Evolutionary conservation across 1,140 invertebrate species (phyloP).

Genomic region (Antheraea mylitta): DNA sequence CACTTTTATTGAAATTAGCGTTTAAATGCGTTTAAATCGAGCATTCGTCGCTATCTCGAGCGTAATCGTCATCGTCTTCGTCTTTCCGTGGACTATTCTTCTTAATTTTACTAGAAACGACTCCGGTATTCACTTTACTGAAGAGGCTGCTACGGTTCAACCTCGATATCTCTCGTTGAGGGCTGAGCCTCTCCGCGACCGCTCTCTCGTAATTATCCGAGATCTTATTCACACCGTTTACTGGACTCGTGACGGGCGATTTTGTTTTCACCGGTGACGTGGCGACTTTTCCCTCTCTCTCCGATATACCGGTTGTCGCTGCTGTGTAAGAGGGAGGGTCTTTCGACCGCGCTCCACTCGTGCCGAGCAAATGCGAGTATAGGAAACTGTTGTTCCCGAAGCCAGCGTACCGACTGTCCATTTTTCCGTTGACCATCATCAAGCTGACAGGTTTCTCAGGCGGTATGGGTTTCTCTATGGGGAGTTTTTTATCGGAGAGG

Average conservation of each 20-base stretch:
- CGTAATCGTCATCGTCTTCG: slow-evolving; percentile 79
- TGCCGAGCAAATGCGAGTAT: slow-evolving; percentile 68
- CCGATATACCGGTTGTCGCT: slow-evolving; percentile 50
- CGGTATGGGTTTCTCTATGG: slow-evolving; percentile 58
- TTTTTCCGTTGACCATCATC: slow-evolving; percentile 72
- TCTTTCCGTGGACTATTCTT: slow-evolving; percentile 43
- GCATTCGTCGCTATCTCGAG: slow-evolving; percentile 81
- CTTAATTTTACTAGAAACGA: slow-evolving; percentile 60
- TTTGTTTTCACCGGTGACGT: slow-evolving; percentile 51
- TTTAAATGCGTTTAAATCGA: slow-evolving; percentile 69
- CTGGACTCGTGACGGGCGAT: slow-evolving; percentile 60
- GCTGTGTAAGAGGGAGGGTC: slow-evolving; percentile 66
- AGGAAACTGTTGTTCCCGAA: slow-evolving; percentile 74
- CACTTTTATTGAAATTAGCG: slow-evolving; percentile 11
- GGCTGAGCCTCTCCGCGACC: slow-evolving; percentile 61
- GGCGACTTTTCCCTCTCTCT: slow-evolving; percentile 41
- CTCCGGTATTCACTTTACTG: slow-evolving; percentile 68
- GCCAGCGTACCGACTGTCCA: slow-evolving; percentile 57
- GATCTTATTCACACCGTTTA: slow-evolving; percentile 74
- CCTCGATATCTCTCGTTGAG: slow-evolving; percentile 56
- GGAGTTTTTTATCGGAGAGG: slow-evolving; percentile 50
- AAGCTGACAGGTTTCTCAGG: slow-evolving; percentile 69
- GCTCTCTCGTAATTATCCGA: slow-evolving; percentile 74
- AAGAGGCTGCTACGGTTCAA: slow-evolving; percentile 66
- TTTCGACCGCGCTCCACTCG: slow-evolving; percentile 53